These are phyloP conservation scores for Coreoperca whiteheadi DNA, from an alignment of 2,113 vertebrate species.

Conservation along the genomic window DNA sequence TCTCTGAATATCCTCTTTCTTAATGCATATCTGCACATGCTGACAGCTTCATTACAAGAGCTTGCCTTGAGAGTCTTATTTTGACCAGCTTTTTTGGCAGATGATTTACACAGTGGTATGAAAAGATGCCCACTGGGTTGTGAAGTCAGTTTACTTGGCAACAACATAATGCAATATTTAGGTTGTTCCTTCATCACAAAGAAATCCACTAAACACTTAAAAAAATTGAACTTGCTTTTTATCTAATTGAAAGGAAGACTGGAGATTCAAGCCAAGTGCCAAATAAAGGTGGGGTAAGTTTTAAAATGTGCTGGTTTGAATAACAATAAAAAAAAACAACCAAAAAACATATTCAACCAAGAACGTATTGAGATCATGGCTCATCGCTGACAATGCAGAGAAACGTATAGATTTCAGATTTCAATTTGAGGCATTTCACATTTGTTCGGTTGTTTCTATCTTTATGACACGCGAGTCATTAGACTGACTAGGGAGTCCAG, in stretches of 20 bases:
- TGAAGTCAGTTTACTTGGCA: conserved; percentile 23
- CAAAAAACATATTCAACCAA: neutral
- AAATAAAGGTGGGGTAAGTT: conserved; percentile 12
- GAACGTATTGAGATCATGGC: too few relatives aligned
- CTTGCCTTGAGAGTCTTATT: conserved; percentile 1
- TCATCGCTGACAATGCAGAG: too few relatives aligned
- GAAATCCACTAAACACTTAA: conserved; percentile 24
- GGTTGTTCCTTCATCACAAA: conserved; percentile 1
- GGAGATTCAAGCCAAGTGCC: neutral
- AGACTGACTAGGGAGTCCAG: too few relatives aligned
- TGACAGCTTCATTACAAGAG: conserved; percentile 47
- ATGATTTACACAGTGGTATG: conserved; percentile 19
- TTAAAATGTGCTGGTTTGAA: neutral
- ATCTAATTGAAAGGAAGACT: conserved; percentile 15
- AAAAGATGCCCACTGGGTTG: conserved; percentile 9
- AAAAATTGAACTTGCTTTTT: conserved; percentile 29
- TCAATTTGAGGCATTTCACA: too few relatives aligned
- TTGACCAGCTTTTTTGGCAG: conserved; percentile 10
- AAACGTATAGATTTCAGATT: too few relatives aligned
- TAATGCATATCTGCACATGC: conserved; percentile 18
- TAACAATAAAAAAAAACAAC: neutral
- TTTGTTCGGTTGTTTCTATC: too few relatives aligned
- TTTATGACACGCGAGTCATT: neutral
- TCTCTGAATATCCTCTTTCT: conserved; percentile 23
- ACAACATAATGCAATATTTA: conserved; percentile 7